Evolutionary conservation across 53 echinoderm and acorn worm species (phyloP), one percentile per base, ranked within the genome.

Genomic region (Hippasteria phrygiana): DNA sequence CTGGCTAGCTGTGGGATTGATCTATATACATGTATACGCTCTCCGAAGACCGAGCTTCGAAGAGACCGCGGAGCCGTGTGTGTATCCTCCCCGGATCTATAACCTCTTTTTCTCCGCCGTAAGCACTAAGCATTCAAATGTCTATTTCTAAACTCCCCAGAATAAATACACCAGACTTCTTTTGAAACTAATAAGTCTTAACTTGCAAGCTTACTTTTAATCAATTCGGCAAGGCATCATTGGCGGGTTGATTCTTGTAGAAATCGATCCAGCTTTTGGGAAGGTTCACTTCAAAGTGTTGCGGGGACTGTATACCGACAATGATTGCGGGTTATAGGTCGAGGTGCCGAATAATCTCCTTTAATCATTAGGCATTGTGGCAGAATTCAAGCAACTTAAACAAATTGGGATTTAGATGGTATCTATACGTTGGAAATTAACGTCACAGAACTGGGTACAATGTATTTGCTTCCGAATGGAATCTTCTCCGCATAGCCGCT

Each of bases 101-200:
- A 39, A 18, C 72, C 66, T 20, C 33, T 43, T 65, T 22, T 78
- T 78, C 78, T 78, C 78, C 20, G 12, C 0, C 17, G 16, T 20
- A 62, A 80, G 81, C 66, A 81, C 65, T 65, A 81, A 5, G 65
- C 65, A 81, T 64, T 81, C 81, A 81, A 42, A n/a, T 2, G 20
- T 17, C 29, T 47, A 17, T 65, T 63, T 53, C 20, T 59, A 24
- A 59, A 59, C 59, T 59, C 26, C 0, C 5, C 11, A 8, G 17
- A 56, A 20, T 62, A 59, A 39, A 18, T 65, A 45, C 8, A n/a
- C 28, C 43, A 29, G 32, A 33, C 55, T 34, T 64, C 64, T 63
- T 5, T 81, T 55, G 16, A 41, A 81, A 81, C 43, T 29, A n/a
- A n/a, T n/a, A 64, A 81, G 81, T 65, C 65, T 34, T 27, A 64